Percentiles rank a stretch among this genome's conserved stretches.
phyloP scores from a whole-genome alignment of 2,113 vertebrate genomes.

The Theristicus caerulescens region DNA sequence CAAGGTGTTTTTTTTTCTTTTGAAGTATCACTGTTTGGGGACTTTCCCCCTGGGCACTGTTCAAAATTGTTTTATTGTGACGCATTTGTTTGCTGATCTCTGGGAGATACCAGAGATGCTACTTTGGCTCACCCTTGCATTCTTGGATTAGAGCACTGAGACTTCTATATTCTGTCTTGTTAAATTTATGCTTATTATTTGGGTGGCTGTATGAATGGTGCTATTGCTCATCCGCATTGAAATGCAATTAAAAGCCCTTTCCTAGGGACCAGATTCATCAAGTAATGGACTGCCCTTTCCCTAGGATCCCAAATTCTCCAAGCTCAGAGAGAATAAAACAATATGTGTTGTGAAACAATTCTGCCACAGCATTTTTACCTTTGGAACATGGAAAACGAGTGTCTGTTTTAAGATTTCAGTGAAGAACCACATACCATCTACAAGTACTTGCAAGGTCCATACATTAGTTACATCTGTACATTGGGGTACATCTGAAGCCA shows the following conservation, averaged over 20 bases:
- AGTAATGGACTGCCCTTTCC: not conserved
- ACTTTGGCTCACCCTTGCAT: conserved; percentile 49
- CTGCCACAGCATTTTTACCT: not conserved
- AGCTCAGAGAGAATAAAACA: not conserved
- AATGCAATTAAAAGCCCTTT: conserved; percentile 45
- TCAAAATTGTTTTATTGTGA: conserved; percentile 49
- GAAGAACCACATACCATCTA: not conserved
- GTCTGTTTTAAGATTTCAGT: not conserved
- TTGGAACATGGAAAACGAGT: not conserved
- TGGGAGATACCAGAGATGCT: conserved; percentile 19
- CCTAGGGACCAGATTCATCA: not conserved
- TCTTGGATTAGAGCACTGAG: conserved; percentile 62
- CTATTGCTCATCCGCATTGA: conserved; percentile 25
- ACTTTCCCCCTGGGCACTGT: not conserved
- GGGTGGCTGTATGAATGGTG: conserved; percentile 30
- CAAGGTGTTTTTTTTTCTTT: not conserved
- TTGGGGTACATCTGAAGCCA: not conserved
- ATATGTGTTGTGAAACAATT: not conserved
- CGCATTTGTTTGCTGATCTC: not conserved
- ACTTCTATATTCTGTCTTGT: conserved; percentile 73
- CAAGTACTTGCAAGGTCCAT: not conserved
- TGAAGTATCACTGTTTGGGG: not conserved
- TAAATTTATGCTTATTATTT: conserved; percentile 67
- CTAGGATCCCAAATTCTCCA: not conserved
- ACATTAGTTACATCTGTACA: not conserved